These are phyloP conservation scores for Eupithecia abbreviata DNA, from an alignment of 2,888 invertebrate genomes.

Conservation along the genomic window DNA sequence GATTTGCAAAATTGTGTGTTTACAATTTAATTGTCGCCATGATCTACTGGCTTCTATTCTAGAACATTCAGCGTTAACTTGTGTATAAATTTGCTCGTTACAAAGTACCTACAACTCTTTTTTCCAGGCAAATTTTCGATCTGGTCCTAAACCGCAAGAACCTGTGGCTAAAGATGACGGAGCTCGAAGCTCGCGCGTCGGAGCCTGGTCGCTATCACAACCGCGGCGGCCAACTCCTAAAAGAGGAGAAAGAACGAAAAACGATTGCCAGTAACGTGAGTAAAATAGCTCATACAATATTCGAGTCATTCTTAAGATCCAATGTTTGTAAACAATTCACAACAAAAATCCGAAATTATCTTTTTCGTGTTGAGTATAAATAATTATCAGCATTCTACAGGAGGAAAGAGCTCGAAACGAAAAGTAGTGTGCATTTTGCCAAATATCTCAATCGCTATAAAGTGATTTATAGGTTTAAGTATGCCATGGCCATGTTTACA, in stretches of 20 bases:
- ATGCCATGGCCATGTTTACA: no score
- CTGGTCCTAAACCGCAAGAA: constrained; percentile 86
- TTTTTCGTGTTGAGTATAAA: no score
- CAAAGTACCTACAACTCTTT: not conserved
- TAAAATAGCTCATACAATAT: constrained; percentile 21
- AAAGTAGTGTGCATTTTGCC: no score
- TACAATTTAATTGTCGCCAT: no score
- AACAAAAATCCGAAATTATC: no score
- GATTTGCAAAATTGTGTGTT: no score
- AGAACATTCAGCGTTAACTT: not conserved
- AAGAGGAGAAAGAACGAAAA: constrained; percentile 95
- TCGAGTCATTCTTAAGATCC: not conserved
- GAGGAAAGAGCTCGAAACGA: no score
- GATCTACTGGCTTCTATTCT: no score
- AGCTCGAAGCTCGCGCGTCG: constrained; percentile 89
- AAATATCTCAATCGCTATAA: no score
- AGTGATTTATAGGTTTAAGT: no score
- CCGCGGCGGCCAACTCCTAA: constrained; percentile 92
- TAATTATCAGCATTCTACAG: no score
- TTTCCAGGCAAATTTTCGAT: constrained; percentile 85
- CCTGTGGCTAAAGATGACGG: constrained; percentile 90
- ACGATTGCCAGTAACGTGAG: constrained; percentile 84
- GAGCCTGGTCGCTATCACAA: constrained; percentile 93
- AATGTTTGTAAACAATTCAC: not conserved
- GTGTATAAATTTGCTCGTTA: not conserved